A percentile compares a stretch with the other conserved stretches of the same genome.
These are phyloP conservation scores for Phyllostomus discolor DNA, from an alignment of 2,113 vertebrate species.

Conservation along the genomic window DNA sequence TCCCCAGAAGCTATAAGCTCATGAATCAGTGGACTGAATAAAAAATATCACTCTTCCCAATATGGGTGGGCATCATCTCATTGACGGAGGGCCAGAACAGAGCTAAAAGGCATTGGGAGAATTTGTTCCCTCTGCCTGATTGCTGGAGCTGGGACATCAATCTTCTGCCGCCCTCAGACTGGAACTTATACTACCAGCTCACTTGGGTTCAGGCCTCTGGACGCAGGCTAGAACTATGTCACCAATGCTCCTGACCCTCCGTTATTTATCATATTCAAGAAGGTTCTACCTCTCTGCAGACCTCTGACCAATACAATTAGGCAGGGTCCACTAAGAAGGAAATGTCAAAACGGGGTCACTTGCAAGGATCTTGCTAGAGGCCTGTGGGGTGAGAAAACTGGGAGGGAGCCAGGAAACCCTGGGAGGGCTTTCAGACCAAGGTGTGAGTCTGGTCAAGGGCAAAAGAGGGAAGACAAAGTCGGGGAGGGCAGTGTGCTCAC, in stretches of 20 bases:
- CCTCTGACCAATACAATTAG: background rate
- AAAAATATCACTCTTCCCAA: background rate
- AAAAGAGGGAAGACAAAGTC: background rate
- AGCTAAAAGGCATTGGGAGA: background rate
- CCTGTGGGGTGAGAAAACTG: background rate
- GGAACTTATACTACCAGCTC: background rate
- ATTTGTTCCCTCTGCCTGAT: background rate
- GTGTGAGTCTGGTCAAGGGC: background rate
- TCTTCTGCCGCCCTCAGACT: background rate
- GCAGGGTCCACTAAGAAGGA: background rate
- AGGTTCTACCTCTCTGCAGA: no score
- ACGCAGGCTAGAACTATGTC: background rate
- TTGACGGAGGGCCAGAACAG: background rate
- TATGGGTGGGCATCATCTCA: no score
- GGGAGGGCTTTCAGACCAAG: background rate
- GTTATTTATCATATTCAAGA: no score
- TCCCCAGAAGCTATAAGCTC: background rate
- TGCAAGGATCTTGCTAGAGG: background rate
- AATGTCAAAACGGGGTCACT: background rate
- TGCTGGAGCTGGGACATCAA: background rate
- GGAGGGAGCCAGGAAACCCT: background rate
- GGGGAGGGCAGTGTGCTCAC: background rate
- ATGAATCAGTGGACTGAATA: background rate
- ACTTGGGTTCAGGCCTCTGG: background rate
- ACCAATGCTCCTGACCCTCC: background rate